Evolutionary conservation across 2,888 invertebrate genomes (phyloP), one percentile per base, ranked within the genome.

Genomic region (Salpingus planirostris): DNA sequence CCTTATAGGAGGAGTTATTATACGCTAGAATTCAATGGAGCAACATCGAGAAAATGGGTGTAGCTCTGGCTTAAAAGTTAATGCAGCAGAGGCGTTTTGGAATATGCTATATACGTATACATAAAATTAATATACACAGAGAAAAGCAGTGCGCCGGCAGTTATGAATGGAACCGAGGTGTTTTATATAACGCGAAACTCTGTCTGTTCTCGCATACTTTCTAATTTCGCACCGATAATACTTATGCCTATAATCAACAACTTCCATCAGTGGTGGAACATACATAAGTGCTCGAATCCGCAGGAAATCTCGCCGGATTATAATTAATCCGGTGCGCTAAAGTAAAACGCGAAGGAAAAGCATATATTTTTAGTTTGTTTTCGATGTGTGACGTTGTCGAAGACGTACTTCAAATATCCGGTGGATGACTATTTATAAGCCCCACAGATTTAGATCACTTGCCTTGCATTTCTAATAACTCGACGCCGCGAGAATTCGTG

Each of bases 371-470:
- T 58, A 59, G 56, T 54, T 54, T 59, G 56, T 57, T 59, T 57
- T 55, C 47, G 47, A 50, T 44, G 47, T 50, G 48, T 55, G 57
- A 59, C 57, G 59, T 55, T 56, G 51, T 55, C 52, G 46, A 51
- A 55, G 54, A 57, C 57, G 55, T 54, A 55, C 57, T 54, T 56
- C 54, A 55, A 57, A 60, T 59, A 60, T 59, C 59, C 58, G 57
- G 56, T 56, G 51, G 52, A 50, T 47, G 48, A 45, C 50, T 60
- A 59, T 59, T 58, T 57, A 58, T 60, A 60, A 49, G 50, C 48
- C 44, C 46, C 40, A 54, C 53, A 52, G 51, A 56, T 57, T 58
- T 58, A 57, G 57, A 58, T 56, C 57, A 52, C 52, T 52, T 47
- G 52, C 50, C 49, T 50, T 53, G 53, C 51, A 54, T 53, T 49